Base-by-base conservation (phyloP, 2,797 vertebrate genomes). In the Zenarchopterus dispar region DNA sequence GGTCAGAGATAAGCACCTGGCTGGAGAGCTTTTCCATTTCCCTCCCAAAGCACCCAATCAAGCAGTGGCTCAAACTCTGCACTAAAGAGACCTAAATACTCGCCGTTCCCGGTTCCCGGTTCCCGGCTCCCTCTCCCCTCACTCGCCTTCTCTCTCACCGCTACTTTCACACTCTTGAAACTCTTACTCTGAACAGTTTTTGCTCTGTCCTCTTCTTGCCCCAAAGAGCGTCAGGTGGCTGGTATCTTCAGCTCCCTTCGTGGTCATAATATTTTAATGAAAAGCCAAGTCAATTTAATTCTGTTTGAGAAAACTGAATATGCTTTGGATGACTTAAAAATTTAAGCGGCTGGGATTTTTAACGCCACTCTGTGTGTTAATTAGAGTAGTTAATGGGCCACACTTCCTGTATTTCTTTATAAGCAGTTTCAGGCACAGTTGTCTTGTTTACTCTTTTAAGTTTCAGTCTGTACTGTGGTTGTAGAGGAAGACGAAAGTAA, bases 1-100 rank as follows among this genome's bases (percentile, higher is more conserved):
- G 81, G 83, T 81, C 86, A 79, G 73, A 89, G 91, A 93, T 91
- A 90, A 92, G 90, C 88, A 92, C 91, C 90, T 90, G 91, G 88
- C 73, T 73, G 77, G 77, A 90, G 86, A 89, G 90, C 80, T 89
- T 91, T 89, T 91, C 82, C 86, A 84, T 86, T 90, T 89, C 81
- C 81, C 69, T 81, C 77, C 83, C 73, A 84, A 90, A 88, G 86
- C 75, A 74, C 70, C 84, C 90, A 91, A 85, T 89, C 81, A 88
- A 87, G 80, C 80, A 60, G 76, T 69, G 82, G 67, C 78, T 85
- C 69, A 69, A 81, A 85, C 70, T 91, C 82, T 42, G 85, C 78
- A 85, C 72, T 86, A 82, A 87, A 87, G 84, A 86, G 82, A 79
- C 70, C 84, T 79, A 89, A 90, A 88, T 87, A 88, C 84, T 75